Evolutionary conservation across 1,140 invertebrate species (phyloP).

Genomic region (Orius insidiosus): DNA sequence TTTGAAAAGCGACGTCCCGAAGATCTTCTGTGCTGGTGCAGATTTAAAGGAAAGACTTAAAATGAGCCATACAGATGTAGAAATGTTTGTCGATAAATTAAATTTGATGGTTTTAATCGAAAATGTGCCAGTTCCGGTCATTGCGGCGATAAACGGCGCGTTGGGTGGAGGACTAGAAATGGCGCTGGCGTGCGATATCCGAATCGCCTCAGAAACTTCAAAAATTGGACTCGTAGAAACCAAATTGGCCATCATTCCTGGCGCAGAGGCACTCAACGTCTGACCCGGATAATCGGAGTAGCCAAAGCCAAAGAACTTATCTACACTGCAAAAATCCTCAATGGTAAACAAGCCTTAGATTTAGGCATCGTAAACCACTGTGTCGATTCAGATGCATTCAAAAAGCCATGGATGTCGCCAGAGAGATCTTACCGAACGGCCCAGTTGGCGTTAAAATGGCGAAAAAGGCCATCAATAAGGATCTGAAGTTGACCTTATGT

Average conservation of each 20-base stretch:
- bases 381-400: conserved; percentile 74
- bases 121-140: conserved; percentile 76
- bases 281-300: conserved; percentile 71
- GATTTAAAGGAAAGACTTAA: conserved; percentile 82
- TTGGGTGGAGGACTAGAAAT: conserved; percentile 86
- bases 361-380: conserved; percentile 76
- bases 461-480: conserved; percentile 80
- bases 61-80: conserved; percentile 65
- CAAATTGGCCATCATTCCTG: conserved; percentile 87
- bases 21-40: conserved; percentile 87
- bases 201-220: conserved; percentile 58
- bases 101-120: conserved; percentile 52
- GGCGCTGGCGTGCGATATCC: conserved; percentile 82
- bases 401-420: conserved; percentile 63
- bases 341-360: conserved; percentile 59
- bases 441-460: conserved; percentile 84
- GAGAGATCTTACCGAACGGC: conserved; percentile 81
- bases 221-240: conserved; percentile 94
- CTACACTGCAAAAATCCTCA: conserved; percentile 69
- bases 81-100: conserved; percentile 59
- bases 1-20: conserved; percentile 69
- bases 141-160: conserved; percentile 89
- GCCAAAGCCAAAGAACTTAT: conserved; percentile 92
- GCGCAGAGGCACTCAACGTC: conserved; percentile 89
- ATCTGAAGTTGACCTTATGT: conserved; percentile 62